phyloP scores from a whole-genome alignment of 2,888 invertebrate species.

The Netelia fuscicornis region DNA sequence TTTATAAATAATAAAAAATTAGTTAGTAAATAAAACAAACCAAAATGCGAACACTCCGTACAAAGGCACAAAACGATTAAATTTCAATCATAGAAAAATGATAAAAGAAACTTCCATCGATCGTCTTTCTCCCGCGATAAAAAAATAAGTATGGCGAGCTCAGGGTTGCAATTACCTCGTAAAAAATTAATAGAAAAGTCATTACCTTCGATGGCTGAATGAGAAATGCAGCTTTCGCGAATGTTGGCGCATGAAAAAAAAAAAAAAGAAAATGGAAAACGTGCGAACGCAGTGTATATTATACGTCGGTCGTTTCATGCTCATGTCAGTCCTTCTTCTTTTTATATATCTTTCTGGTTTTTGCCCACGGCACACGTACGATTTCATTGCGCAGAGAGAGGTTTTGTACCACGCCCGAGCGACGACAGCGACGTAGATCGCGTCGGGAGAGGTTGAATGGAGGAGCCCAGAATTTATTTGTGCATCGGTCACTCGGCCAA shows the following conservation, averaged over 20 bases:
- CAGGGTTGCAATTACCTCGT: no score
- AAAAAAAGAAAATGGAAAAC: neutral
- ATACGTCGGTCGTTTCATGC: neutral
- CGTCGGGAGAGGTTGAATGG: conserved; percentile 52
- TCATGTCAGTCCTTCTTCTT: neutral
- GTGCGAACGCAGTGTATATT: neutral
- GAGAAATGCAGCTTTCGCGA: neutral
- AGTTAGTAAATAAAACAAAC: no score
- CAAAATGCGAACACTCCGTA: no score
- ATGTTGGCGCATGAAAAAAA: neutral
- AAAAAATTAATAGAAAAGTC: no score
- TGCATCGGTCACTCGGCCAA: conserved; percentile 70
- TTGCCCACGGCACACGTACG: conserved; percentile 39
- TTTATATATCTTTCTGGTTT: conserved; percentile 6
- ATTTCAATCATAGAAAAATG: no score
- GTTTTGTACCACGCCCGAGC: conserved; percentile 24
- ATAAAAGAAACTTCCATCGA: no score
- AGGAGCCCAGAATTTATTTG: conserved; percentile 69
- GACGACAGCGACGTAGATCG: conserved; percentile 46
- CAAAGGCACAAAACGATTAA: no score
- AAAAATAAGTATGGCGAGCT: no score
- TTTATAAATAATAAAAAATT: no score
- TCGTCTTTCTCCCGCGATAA: no score
- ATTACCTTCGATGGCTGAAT: neutral
- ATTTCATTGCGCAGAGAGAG: conserved; percentile 27